Conservation (phyloP, 2,113 vertebrate species). For the Naja naja region DNA sequence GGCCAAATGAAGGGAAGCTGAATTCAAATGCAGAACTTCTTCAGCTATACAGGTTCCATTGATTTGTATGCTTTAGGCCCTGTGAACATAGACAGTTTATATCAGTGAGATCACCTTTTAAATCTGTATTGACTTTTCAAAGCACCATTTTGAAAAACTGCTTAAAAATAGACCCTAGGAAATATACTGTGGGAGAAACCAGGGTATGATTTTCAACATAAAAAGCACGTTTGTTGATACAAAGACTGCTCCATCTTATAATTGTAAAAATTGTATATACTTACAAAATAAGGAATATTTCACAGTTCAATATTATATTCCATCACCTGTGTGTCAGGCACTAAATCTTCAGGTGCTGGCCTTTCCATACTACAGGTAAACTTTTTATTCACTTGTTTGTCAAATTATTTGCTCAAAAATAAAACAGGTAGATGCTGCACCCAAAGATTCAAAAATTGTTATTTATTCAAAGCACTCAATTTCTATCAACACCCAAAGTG, state of each 20-base stretch:
- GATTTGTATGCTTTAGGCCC: neutral
- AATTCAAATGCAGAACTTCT: neutral
- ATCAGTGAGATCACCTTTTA: neutral
- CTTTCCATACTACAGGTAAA: neutral
- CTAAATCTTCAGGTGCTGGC: neutral
- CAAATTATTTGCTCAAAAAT: neutral
- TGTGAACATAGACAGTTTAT: neutral
- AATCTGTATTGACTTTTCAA: neutral
- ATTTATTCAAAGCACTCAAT: neutral
- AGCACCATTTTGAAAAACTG: neutral
- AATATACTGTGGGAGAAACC: neutral
- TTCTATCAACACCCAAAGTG: neutral
- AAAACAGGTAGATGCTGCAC: neutral
- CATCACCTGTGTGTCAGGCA: neutral
- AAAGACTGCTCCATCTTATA: neutral
- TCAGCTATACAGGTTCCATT: neutral
- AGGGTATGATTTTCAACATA: conserved; percentile 6
- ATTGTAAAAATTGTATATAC: neutral
- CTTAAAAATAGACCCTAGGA: neutral
- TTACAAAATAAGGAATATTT: conserved; percentile 19
- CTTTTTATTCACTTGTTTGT: neutral
- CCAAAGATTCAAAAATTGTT: neutral
- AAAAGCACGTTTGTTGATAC: conserved; percentile 8
- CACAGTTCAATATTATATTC: conserved; percentile 5
- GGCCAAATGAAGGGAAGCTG: neutral